Evolutionary conservation across 1,140 invertebrate genomes (phyloP), one percentile per base, ranked within the genome.

Genomic region (Heliothis subflexa): DNA sequence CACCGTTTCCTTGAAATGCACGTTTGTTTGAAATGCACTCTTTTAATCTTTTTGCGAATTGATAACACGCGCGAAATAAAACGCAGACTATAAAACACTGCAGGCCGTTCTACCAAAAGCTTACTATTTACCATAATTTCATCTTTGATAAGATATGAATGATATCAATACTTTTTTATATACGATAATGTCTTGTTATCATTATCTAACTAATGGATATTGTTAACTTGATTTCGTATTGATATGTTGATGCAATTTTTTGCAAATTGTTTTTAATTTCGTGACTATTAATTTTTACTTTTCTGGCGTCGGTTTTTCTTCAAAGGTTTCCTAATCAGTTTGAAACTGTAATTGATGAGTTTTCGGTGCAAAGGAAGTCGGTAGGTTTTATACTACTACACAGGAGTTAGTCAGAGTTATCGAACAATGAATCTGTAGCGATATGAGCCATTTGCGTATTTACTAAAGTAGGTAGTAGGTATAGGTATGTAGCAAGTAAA

Each of bases 51-150:
- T 79, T 74, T 47, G 68, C 33, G 33, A 61, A 74, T 71, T 75
- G 77, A 87, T 84, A 84, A 83, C 66, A 80, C 81, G 72, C 76
- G 66, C 68, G 62, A 47, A 64, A 79, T 50, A 81, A 86, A 75
- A 80, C 82, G 78, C 74, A 78, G 79, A 52, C 72, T 59, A 62
- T 75, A 78, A 55, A 28, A 83, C 80, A 87, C 84, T 91, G 88
- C 86, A 89, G 78, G 74, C 47, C 75, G 79, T 62, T 50, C n/a
- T 21, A 28, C 40, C 47, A 16, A 61, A n/a, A n/a, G 66, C 80
- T 70, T 84, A 83, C 78, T 88, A 87, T 89, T 90, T 88, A 88
- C 86, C 86, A 88, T 88, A 86, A 81, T 85, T 83, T 83, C 81
- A 89, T 86, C 83, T 83, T n/a, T 54, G 87, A 87, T 88, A 85